Base-by-base conservation (phyloP, 2,797 vertebrate species). In the Sebastes diaconus region DNA sequence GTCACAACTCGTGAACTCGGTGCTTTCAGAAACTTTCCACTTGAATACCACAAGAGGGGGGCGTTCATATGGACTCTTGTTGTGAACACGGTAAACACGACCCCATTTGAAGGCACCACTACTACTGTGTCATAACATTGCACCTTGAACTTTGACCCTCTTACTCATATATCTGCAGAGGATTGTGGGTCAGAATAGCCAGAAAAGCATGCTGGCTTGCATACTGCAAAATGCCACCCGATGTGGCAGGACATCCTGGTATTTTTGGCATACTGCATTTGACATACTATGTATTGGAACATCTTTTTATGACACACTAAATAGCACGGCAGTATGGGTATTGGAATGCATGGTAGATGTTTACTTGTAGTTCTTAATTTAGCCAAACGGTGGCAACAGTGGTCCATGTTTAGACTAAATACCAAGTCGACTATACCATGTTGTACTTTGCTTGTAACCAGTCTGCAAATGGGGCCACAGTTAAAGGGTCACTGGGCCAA, bases 331-430 rank as follows among this genome's bases (percentile, higher is more conserved):
- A n/a, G 50, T n/a, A 52, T n/a, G 2, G 0, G 18, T n/a, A n/a
- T 52, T 52, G 50, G 18, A n/a, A 20, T n/a, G 2, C 20, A 52
- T 2, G 8, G 7, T 36, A 6, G 0, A n/a, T 50, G 12, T 22
- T 46, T 52, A 5, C 61, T 34, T 92, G 85, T 73, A 87, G 83
- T 88, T 89, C 59, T 78, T 32, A 5, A 64, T 64, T 63, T 11
- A 27, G 24, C 84, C 91, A 90, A 20, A 80, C 0, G 88, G 71
- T 71, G 91, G 86, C 59, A 11, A 30, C 20, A 77, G 29, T 80
- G 68, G 16, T 12, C 52, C 64, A 73, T 68, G 18, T 77, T 83
- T 30, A 67, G 14, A 69, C n/a, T 20, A 7, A 27, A 57, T 12
- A 24, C 3, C 16, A 7, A 4, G 3, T 29, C 1, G 6, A 24